These are phyloP conservation scores for Remorina albescens DNA, from an alignment of 2,797 vertebrate genomes.

Conservation along the genomic window DNA sequence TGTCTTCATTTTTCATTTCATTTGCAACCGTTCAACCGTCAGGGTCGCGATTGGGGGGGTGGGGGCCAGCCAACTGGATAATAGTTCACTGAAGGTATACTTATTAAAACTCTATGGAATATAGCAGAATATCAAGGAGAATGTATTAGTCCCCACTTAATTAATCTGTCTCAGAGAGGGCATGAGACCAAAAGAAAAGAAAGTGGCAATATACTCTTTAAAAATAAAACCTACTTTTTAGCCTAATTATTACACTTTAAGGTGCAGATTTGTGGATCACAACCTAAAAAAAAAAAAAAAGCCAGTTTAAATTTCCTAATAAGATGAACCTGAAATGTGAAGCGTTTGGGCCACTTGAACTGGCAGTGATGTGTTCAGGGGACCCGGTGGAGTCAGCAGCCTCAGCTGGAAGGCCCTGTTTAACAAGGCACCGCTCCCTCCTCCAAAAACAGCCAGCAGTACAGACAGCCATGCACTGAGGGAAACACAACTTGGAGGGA, in stretches of 20 bases:
- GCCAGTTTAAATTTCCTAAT: not conserved
- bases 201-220: not conserved
- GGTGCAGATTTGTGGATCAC: not conserved
- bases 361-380: not conserved
- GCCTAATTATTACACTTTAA: not conserved
- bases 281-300: not conserved
- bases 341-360: conserved; percentile 49
- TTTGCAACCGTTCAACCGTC: no score
- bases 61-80: no score
- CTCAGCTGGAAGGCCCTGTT: conserved; percentile 69
- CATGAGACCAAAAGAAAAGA: not conserved
- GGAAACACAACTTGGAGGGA: not conserved
- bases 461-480: conserved; percentile 14
- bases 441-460: conserved; percentile 61
- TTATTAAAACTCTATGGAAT: no score
- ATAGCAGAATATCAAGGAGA: no score
- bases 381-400: conserved; percentile 29
- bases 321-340: conserved; percentile 8
- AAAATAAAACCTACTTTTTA: not conserved
- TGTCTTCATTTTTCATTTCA: no score
- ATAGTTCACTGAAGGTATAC: no score
- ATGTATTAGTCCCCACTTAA: not conserved
- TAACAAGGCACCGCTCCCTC: conserved; percentile 45
- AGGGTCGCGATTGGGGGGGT: no score
- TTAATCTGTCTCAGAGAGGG: not conserved